A percentile compares a stretch with the other conserved stretches of the same genome.
These are phyloP conservation scores for Nanorana parkeri DNA, from an alignment of 2,113 vertebrate species.

Conservation along the genomic window DNA sequence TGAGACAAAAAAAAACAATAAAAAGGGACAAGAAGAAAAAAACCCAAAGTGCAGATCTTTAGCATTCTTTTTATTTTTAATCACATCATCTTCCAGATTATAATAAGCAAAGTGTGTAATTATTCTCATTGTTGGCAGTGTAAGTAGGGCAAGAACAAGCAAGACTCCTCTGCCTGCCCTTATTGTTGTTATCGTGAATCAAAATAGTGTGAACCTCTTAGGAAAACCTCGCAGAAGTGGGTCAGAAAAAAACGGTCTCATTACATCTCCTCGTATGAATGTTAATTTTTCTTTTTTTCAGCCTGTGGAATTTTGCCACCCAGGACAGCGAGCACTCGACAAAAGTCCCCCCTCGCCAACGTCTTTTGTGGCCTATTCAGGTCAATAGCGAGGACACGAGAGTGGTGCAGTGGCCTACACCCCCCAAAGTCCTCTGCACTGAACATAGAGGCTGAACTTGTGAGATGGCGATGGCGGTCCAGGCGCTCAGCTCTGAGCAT, in stretches of 20 bases:
- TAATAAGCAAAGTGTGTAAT: constrained; percentile 5
- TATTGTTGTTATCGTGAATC: constrained; percentile 41
- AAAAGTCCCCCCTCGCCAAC: neutral
- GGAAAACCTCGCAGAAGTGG: constrained; percentile 34
- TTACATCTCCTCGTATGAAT: constrained; percentile 23
- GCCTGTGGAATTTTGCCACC: neutral
- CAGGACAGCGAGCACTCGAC: constrained; percentile 1
- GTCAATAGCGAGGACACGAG: constrained; percentile 6
- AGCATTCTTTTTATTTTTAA: constrained; percentile 3
- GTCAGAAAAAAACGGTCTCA: constrained; percentile 29
- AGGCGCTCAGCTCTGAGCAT: neutral
- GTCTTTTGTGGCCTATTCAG: neutral
- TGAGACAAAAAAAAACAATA: no score
- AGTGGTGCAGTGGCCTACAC: neutral
- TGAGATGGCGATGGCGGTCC: neutral
- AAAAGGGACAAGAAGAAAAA: no score
- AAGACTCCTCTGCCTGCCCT: neutral
- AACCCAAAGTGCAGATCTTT: neutral
- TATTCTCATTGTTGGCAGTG: constrained; percentile 35
- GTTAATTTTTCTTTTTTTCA: constrained; percentile 19
- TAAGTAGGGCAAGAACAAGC: constrained; percentile 36
- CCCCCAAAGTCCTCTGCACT: neutral
- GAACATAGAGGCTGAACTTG: neutral
- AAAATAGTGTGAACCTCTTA: constrained; percentile 32
- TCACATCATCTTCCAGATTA: constrained; percentile 8